Evolutionary conservation across 2,888 invertebrate species (phyloP), one percentile per base, ranked within the genome.

Genomic region (Archips xylosteana): DNA sequence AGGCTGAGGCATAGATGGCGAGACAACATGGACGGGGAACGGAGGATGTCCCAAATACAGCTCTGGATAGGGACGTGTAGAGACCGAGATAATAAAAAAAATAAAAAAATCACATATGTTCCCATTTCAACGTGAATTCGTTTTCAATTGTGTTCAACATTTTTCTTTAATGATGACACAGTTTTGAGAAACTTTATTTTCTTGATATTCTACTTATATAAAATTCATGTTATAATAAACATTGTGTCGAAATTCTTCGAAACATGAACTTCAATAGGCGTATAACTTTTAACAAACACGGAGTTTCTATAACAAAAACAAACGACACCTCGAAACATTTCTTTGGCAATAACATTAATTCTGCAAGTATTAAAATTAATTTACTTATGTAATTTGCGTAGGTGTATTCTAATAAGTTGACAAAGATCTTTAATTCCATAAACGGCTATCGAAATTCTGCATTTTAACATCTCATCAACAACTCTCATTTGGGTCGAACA

Each of bases 371-470:
- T 10, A 47, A n/a, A 65, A 57, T 70, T 60, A 62, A 12, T 60
- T 60, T n/a, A 10, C 49, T 54, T 67, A 62, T 59, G 68, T 63
- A 67, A 72, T 67, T 61, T 62, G 34, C 57, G 69, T 73, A n/a
- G 73, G 69, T 34, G 60, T 74, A 69, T 73, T 64, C 49, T 64
- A 60, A 69, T 42, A 61, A 61, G 42, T 65, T 61, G 65, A 65
- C 70, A 70, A 60, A 74, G 45, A 69, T 64, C 57, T 57, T 57
- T 64, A 59, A 49, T 32, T 12, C 63, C 23, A 32, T 47, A 68
- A 47, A 65, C 32, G 54, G 65, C 15, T 70, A 60, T 70, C 65
- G 45, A 61, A 70, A 61, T 70, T 60, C 69, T 9, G 64, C 49
- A 49, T 69, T 59, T 63, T 65, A 64, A 64, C 64, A 42, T 69